Evolutionary conservation across 1,140 invertebrate species (phyloP).

Genomic region (Patella vulgata): DNA sequence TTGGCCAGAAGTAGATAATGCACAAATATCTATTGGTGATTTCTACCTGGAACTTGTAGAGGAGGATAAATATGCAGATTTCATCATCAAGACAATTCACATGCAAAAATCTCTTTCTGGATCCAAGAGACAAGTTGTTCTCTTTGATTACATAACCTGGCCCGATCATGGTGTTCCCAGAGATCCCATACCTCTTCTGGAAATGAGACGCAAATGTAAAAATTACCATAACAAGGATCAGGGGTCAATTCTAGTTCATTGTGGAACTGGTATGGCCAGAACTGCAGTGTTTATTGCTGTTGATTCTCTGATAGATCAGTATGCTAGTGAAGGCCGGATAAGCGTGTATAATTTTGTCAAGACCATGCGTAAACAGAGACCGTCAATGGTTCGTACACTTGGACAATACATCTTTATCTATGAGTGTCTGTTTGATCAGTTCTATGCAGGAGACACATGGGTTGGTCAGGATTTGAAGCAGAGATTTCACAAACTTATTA

Average conservation of each 20-base stretch:
- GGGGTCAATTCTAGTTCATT: constrained; percentile 95
- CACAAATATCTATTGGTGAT: constrained; percentile 38
- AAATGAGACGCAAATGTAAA: constrained; percentile 91
- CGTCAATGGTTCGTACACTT: constrained; percentile 59
- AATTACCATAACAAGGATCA: constrained; percentile 33
- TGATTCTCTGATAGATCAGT: constrained; percentile 57
- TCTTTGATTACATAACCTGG: constrained; percentile 97
- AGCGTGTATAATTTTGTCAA: constrained; percentile 57
- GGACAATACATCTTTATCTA: constrained; percentile 65
- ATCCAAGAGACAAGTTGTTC: constrained; percentile 32
- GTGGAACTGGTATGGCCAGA: constrained; percentile 73
- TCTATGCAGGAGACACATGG: constrained; percentile 48
- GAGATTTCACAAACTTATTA: constrained; percentile 48
- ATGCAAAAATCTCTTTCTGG: constrained; percentile 13
- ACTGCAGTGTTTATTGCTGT: constrained; percentile 62
- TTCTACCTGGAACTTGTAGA: constrained; percentile 49
- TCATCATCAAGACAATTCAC: constrained; percentile 44
- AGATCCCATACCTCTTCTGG: constrained; percentile 96
- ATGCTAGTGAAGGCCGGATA: constrained; percentile 53
- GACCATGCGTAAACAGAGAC: constrained; percentile 54
- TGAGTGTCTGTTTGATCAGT: constrained; percentile 60
- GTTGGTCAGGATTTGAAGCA: constrained; percentile 45
- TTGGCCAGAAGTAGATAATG: constrained; percentile 55
- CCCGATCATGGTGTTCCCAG: constrained; percentile 98
- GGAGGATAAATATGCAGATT: constrained; percentile 51